These are phyloP conservation scores for Pteropus rufus DNA, from an alignment of 2,797 vertebrate species.

Conservation along the genomic window DNA sequence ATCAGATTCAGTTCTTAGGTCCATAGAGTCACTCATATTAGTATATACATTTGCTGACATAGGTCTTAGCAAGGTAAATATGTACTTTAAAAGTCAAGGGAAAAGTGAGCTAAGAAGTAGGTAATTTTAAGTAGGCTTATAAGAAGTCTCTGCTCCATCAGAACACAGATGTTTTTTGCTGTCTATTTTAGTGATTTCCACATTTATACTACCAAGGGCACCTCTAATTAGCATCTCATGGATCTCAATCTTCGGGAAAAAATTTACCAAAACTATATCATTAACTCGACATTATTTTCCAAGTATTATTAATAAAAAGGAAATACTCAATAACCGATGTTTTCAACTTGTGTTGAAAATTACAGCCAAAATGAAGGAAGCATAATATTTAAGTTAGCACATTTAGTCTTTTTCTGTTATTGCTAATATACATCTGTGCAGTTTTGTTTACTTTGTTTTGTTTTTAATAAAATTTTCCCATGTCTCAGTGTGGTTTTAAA, in stretches of 20 bases:
- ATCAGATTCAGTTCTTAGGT: constrained; percentile 23
- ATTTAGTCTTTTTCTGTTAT: background rate
- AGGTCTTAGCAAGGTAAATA: constrained; percentile 40
- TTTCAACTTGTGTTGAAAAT: background rate
- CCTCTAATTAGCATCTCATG: background rate
- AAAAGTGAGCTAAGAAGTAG: background rate
- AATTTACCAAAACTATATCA: background rate
- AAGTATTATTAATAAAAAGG: background rate
- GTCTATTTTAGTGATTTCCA: background rate
- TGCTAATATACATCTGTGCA: background rate
- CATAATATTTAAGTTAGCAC: background rate
- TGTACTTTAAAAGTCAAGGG: constrained; percentile 13
- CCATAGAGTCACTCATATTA: background rate
- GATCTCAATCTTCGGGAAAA: background rate
- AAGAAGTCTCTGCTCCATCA: background rate
- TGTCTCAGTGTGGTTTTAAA: background rate
- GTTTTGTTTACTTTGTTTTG: background rate
- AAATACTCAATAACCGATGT: background rate
- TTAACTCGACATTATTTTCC: background rate
- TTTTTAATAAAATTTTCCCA: background rate
- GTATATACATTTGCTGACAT: constrained; percentile 21
- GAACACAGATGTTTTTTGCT: background rate
- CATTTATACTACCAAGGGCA: background rate
- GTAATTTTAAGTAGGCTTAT: background rate
- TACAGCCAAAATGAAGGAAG: background rate